Evolutionary conservation across 2,888 invertebrate species (phyloP).

Genomic region (Mesorhabditis spiculigera): DNA sequence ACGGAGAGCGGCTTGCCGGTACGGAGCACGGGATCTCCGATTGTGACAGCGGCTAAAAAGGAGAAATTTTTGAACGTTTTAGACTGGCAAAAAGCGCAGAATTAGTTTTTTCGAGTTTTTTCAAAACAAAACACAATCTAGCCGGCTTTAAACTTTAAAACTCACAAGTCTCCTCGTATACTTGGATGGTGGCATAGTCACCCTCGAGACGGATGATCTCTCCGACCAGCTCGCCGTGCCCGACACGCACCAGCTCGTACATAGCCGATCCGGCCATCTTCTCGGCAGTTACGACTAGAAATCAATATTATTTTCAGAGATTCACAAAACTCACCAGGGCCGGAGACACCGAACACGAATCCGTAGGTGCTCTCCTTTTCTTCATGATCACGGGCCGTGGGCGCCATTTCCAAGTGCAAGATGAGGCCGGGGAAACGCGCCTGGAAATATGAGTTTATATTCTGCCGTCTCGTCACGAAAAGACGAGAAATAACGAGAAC

Average conservation of each 20-base stretch:
- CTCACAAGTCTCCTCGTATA: slow-evolving; percentile 68
- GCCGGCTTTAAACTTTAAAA: slow-evolving; percentile 1
- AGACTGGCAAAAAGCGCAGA: slow-evolving; percentile 7
- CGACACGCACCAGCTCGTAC: slow-evolving; percentile 99
- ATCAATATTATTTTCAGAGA: slow-evolving; percentile 5
- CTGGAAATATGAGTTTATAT: too few species aligned
- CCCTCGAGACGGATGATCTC: slow-evolving; percentile 99
- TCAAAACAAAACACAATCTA: too few species aligned
- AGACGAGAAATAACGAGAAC: too few species aligned
- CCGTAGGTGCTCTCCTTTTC: slow-evolving; percentile 78
- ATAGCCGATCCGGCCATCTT: slow-evolving; percentile 93
- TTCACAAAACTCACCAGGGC: slow-evolving; percentile 74
- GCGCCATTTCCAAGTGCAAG: background rate
- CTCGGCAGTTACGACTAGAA: slow-evolving; percentile 92
- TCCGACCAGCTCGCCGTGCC: slow-evolving; percentile 94
- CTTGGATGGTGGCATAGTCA: slow-evolving; percentile 99
- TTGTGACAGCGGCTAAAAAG: slow-evolving; percentile 83
- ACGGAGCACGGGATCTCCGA: slow-evolving; percentile 95
- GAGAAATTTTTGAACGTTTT: background rate
- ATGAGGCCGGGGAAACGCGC: too few species aligned
- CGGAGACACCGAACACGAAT: slow-evolving; percentile 93
- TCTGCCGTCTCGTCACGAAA: too few species aligned
- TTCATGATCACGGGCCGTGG: slow-evolving; percentile 5
- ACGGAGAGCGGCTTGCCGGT: slow-evolving; percentile 98
- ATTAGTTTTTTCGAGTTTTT: background rate